Evolutionary conservation across 2,797 vertebrate species (phyloP), one percentile per base, ranked within the genome.

Genomic region (Tangara arthus): DNA sequence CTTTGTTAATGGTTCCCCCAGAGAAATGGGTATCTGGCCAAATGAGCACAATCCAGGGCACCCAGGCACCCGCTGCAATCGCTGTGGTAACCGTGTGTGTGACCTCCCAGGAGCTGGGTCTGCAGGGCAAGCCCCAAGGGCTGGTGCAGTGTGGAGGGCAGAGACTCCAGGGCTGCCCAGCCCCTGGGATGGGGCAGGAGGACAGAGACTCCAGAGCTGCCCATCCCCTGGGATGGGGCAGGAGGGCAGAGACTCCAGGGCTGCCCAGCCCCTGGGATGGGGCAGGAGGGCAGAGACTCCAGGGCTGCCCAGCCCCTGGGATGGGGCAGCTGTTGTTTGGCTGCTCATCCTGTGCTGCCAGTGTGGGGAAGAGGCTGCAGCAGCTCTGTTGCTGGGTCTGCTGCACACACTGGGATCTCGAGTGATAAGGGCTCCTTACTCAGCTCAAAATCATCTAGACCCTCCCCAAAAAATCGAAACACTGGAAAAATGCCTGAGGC

Each of bases 401-500:
- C 65, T 79, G 7, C 66, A 6, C 64, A 5, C 0, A 1, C 49
- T 10, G 3, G 68, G n/a, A 35, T 77, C 35, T 37, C 42, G 73
- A 37, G 59, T 82, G 90, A 46, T 53, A 87, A 82, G 18, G 8
- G 89, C 91, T 93, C 93, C 88, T 97, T 90, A 79, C 72, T 97
- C 90, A 47, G 75, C 82, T 91, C 92, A 78, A 89, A 96, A 90
- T 93, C 93, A 68, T 95, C 92, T 61, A 87, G 96, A 97, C 97
- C 28, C 70, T 68, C 76, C 91, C 79, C 1, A 41, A 66, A 92
- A 92, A 95, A 96, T 97, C 81, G 55, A 96, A 96, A 93, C 69
- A 3, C 53, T 56, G 92, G 91, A 95, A 94, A 95, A 97, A 95
- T 50, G 93, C 97, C 96, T 24, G 92, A 95, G 97, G 97, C 94